Base-by-base conservation (phyloP, 2,797 vertebrate genomes). In the Enteromius thamalakanensis region DNA sequence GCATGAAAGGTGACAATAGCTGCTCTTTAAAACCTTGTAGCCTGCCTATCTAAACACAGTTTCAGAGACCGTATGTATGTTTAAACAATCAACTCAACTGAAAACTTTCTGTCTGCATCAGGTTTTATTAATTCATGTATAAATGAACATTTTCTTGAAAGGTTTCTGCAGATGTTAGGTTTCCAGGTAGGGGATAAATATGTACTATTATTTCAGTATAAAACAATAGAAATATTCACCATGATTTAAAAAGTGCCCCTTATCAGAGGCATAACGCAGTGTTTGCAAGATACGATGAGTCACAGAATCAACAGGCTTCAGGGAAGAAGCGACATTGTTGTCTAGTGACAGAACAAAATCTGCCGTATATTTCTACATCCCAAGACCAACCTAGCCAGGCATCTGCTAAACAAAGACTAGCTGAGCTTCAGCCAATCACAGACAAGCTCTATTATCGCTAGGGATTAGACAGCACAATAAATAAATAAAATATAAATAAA, bases 231-330 rank as follows among this genome's bases (percentile, higher is more conserved):
- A 32, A 6, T 21, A 1, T 74, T 17, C 29, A 14, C 29, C 47
- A 53, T 21, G 9, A 45, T 21, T 19, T 32, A 64, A 51, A 11
- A 2, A 23, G 17, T 45, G 76, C 49, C 76, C 77, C 40, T 86
- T 71, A 80, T 76, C 49, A 69, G 64, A 17, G 17, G 47, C 74
- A 53, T 51, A 37, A 79, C 32, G 65, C 34, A 29, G n/a, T 80
- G 55, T 40, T 79, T 82, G 76, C 34, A 62, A 14, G 68, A 62
- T 32, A 45, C 0, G 21, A 74, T 81, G 58, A 81, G 29, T 70
- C 37, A 71, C 37, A 42, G 37, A 76, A 76, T 58, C 40, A 72
- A 80, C 81, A 58, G 26, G 65, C 60, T 84, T 76, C 40, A 62
- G 51, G 32, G n/a, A 67, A 67, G 58, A 80, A 83, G 49, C 14